These are phyloP conservation scores for Gymnocephalus cernua DNA, from an alignment of 2,113 vertebrate species.

Conservation along the genomic window DNA sequence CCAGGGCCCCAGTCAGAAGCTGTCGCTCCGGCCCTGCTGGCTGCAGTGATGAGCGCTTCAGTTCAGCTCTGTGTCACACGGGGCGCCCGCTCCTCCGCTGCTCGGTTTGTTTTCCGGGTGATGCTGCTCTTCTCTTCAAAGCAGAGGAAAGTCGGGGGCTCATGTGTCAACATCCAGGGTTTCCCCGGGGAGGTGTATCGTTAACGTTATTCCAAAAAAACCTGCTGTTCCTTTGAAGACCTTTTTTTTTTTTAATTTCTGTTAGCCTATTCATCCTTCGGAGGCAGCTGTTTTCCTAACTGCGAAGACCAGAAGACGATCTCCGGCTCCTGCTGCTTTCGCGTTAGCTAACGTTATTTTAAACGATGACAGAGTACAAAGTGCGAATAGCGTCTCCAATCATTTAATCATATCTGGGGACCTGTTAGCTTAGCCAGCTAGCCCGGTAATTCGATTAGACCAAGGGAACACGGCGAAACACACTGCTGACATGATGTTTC, in stretches of 20 bases:
- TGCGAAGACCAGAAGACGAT: slow-evolving; percentile 13
- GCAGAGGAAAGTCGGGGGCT: slow-evolving; percentile 77
- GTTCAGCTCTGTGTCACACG: slow-evolving; percentile 67
- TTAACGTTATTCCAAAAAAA: slow-evolving; percentile 62
- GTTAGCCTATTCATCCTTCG: not conserved
- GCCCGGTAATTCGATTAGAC: slow-evolving; percentile 51
- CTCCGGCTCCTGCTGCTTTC: slow-evolving; percentile 47
- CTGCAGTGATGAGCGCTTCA: not conserved
- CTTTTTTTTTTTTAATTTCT: slow-evolving; percentile 20
- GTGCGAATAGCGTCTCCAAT: slow-evolving; percentile 70
- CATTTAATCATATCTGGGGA: slow-evolving; percentile 70
- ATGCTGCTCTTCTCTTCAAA: slow-evolving; percentile 74
- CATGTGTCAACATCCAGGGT: slow-evolving; percentile 82
- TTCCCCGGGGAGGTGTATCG: slow-evolving; percentile 73
- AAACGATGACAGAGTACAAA: slow-evolving; percentile 80
- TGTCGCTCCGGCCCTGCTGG: slow-evolving; percentile 30
- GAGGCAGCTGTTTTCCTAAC: not conserved
- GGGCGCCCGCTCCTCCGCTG: slow-evolving; percentile 72
- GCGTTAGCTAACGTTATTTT: slow-evolving; percentile 66
- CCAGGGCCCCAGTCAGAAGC: not conserved
- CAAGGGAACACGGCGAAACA: slow-evolving; percentile 61
- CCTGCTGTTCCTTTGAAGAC: slow-evolving; percentile 42
- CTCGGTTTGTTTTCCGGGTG: slow-evolving; percentile 74
- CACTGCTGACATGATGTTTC: slow-evolving; percentile 89
- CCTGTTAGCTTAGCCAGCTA: slow-evolving; percentile 77